Evolutionary conservation across 2,888 invertebrate genomes (phyloP), one percentile per base, ranked within the genome.

Genomic region (Hermaeophaga mercurialis): DNA sequence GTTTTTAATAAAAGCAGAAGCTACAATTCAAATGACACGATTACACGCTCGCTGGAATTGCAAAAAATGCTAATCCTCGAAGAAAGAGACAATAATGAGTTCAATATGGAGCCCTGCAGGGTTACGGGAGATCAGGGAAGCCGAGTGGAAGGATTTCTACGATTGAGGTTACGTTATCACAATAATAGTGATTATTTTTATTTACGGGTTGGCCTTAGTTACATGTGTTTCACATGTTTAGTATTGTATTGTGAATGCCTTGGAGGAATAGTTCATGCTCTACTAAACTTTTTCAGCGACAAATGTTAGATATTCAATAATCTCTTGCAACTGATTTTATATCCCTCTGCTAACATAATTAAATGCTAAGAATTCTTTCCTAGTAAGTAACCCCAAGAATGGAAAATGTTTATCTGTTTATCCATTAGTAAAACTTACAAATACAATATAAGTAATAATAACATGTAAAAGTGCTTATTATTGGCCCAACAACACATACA

Each of bases 141-240:
- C 72, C 71, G 69, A 66, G 73, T 69, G 73, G 73, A 74, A 75
- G 73, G 73, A 74, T 74, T 72, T 73, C 69, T 66, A 66, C 70
- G 71, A 74, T 73, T 73, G 71, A 72, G 72, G 72, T 68, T 66
- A 66, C 68, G 72, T 73, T 74, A 75, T 74, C 71, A 74, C 72
- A 74, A 75, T 75, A 74, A 73, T 73, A 73, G 71, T 66, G 64
- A 63, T 63, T 63, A 52, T 49, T 54, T 49, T 58, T 53, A 56
- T 57, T 55, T 53, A 49, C 47, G 64, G 66, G 66, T 58, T 26
- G 19, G 28, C 39, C 38, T 34, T 18, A 15, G 18, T 14, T 41
- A 41, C 15, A 39, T n/a, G n/a, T 31, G 45, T 24, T 12, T 45
- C 57, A 63, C 66, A 54, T 70, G 68, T 71, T 70, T 72, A 66